Conservation (phyloP, 2,888 invertebrate species). For the Harpagoxenus sublaevis region DNA sequence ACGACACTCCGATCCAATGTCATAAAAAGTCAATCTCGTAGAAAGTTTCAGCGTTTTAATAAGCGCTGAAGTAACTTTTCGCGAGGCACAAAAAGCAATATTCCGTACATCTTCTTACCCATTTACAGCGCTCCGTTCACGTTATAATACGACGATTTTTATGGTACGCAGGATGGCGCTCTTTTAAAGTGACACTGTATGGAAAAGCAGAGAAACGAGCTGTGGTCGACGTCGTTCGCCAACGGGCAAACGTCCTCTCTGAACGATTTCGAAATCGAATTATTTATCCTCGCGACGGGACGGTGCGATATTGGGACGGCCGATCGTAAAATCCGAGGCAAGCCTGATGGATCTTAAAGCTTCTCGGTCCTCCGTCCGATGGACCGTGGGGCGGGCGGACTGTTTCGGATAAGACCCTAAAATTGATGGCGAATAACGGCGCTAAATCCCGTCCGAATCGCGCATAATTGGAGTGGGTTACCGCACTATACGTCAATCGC, state of each 20-base stretch:
- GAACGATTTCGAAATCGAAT: constrained; percentile 74
- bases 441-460: constrained; percentile 76
- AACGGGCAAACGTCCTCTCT: constrained; percentile 33
- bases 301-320: constrained; percentile 75
- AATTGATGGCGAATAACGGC: constrained; percentile 79
- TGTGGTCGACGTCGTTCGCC: constrained; percentile 8
- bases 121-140: background rate
- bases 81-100: background rate
- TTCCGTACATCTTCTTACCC: background rate
- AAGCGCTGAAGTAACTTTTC: constrained; percentile 8
- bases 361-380: constrained; percentile 40
- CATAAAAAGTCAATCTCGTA: background rate
- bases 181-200: constrained; percentile 27
- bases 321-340: constrained; percentile 73
- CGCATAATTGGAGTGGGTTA: constrained; percentile 77
- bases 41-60: background rate
- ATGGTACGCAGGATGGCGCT: background rate
- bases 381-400: constrained; percentile 60
- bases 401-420: constrained; percentile 73
- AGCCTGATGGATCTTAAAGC: constrained; percentile 75
- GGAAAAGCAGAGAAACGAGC: constrained; percentile 39
- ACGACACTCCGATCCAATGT: background rate
- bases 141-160: constrained; percentile 29
- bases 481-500: constrained; percentile 56
- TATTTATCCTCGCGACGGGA: constrained; percentile 71